phyloP scores from a whole-genome alignment of 2,797 vertebrate species.

The Pelodytes ibericus region DNA sequence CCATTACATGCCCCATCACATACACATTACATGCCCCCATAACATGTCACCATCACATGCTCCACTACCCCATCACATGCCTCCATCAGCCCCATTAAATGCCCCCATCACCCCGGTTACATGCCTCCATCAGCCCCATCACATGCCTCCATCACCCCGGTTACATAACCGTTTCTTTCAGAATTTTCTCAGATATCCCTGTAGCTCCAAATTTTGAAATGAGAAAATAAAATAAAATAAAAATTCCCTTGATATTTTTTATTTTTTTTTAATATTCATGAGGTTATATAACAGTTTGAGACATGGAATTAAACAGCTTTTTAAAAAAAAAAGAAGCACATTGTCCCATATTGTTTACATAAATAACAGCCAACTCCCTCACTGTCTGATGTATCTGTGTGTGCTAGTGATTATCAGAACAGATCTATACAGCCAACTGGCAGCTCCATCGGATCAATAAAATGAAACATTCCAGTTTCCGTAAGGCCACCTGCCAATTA shows the following conservation, averaged over 20 bases:
- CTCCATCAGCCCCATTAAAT: too few species aligned
- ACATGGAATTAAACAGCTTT: slow-evolving; percentile 63
- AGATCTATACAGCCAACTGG: slow-evolving; percentile 57
- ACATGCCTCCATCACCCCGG: too few species aligned
- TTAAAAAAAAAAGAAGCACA: slow-evolving; percentile 19
- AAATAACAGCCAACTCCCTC: slow-evolving; percentile 45
- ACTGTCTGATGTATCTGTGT: slow-evolving; percentile 46
- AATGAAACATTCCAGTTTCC: slow-evolving; percentile 59
- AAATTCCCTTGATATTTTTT: slow-evolving; percentile 1
- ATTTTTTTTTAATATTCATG: slow-evolving; percentile 28
- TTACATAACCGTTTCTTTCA: background rate
- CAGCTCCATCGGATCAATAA: slow-evolving; percentile 66
- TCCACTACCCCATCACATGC: too few species aligned
- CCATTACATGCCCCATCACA: too few species aligned
- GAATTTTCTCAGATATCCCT: background rate
- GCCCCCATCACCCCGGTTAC: too few species aligned
- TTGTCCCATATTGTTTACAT: slow-evolving; percentile 61
- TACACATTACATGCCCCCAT: too few species aligned
- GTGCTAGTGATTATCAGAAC: slow-evolving; percentile 57
- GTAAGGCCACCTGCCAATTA: slow-evolving; percentile 62
- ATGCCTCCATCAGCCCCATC: too few species aligned
- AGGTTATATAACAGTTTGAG: slow-evolving; percentile 61
- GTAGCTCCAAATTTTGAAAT: background rate
- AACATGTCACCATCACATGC: too few species aligned
- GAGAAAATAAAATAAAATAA: background rate